A percentile compares a stretch with the other conserved stretches of the same genome.
Conservation (phyloP, 2,113 vertebrate genomes). For the Gambusia holbrooki region DNA sequence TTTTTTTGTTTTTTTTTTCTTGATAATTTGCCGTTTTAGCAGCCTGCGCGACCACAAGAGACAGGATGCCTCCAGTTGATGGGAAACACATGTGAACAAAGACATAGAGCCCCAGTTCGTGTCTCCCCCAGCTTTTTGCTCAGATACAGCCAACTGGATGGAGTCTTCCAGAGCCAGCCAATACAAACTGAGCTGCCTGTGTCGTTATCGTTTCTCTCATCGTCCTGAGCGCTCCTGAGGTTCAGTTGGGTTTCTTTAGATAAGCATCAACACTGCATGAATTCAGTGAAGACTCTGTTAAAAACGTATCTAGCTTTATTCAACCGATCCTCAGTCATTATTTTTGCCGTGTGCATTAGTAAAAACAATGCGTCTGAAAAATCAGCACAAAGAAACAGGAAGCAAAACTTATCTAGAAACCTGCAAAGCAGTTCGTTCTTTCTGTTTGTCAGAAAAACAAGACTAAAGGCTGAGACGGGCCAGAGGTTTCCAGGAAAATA, state of each 20-base stretch:
- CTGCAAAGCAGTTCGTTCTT: not conserved
- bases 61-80: slow-evolving; percentile 65
- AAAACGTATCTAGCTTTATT: not conserved
- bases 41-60: slow-evolving; percentile 53
- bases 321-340: too few species aligned
- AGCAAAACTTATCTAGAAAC: not conserved
- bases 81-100: slow-evolving; percentile 71
- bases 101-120: slow-evolving; percentile 13
- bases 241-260: slow-evolving; percentile 3
- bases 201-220: slow-evolving; percentile 26
- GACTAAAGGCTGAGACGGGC: not conserved
- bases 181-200: slow-evolving; percentile 43
- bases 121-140: slow-evolving; percentile 26
- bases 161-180: slow-evolving; percentile 41
- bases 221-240: not conserved
- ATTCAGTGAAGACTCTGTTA: not conserved
- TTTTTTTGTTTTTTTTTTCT: slow-evolving; percentile 19
- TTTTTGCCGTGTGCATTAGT: not conserved
- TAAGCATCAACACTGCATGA: not conserved
- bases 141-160: slow-evolving; percentile 38
- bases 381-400: not conserved
- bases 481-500: not conserved
- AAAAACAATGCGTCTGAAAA: not conserved
- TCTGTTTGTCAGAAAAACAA: not conserved
- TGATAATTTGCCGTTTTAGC: slow-evolving; percentile 51